phyloP scores from a whole-genome alignment of 1,140 invertebrate species.

The Thaumatotibia leucotreta region DNA sequence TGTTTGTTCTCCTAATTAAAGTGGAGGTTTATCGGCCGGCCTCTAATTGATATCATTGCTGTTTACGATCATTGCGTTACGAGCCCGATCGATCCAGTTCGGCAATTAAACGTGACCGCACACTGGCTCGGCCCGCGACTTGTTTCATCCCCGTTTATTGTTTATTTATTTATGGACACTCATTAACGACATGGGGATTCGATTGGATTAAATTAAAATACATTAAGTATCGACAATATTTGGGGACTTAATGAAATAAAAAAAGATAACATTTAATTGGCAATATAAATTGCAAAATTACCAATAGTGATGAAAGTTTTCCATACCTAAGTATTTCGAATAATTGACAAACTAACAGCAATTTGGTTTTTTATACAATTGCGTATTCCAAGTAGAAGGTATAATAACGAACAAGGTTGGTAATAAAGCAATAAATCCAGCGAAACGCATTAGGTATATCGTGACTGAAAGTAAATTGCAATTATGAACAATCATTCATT shows the following conservation, averaged over 20 bases:
- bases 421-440: not conserved
- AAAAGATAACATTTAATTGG: not conserved
- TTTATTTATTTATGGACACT: slow-evolving; percentile 62
- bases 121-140: slow-evolving; percentile 53
- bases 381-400: not conserved
- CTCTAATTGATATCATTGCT: slow-evolving; percentile 73
- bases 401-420: not conserved
- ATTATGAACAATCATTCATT: slow-evolving; percentile 28
- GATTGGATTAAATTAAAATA: not conserved
- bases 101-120: slow-evolving; percentile 66
- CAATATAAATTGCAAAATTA: too few relatives aligned
- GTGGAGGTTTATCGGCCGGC: slow-evolving; percentile 64
- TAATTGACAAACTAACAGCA: too few relatives aligned
- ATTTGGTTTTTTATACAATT: too few relatives aligned
- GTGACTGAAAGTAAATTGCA: slow-evolving; percentile 20
- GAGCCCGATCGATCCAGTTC: slow-evolving; percentile 53
- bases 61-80: slow-evolving; percentile 72
- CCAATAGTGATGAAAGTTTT: too few relatives aligned
- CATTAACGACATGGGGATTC: not conserved
- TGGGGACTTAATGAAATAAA: not conserved
- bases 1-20: slow-evolving; percentile 75
- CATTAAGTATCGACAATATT: not conserved
- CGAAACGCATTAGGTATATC: not conserved
- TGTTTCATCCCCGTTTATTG: slow-evolving; percentile 69
- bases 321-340: too few relatives aligned